Percentiles rank a stretch among this genome's conserved stretches.
These are phyloP conservation scores for Calidris pygmaea DNA, from an alignment of 2,113 vertebrate genomes.

Conservation along the genomic window DNA sequence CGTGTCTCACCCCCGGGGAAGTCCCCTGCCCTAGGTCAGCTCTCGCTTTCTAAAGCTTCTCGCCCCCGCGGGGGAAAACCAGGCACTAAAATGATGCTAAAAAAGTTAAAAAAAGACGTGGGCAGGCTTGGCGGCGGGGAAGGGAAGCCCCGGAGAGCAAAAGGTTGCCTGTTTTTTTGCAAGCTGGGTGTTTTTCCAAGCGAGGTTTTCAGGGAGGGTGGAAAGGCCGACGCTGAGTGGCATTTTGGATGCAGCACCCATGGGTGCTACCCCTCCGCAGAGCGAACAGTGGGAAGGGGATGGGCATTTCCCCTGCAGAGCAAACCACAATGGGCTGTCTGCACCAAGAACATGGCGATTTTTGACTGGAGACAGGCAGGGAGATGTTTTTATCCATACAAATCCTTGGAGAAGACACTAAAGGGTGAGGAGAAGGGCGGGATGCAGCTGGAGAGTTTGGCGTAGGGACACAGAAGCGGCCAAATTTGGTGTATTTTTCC, in stretches of 20 bases:
- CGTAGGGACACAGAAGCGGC: neutral
- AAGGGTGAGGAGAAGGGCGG: neutral
- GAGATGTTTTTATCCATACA: neutral
- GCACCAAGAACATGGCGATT: rapidly evolving
- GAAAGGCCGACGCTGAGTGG: neutral
- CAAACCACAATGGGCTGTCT: neutral
- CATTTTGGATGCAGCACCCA: neutral
- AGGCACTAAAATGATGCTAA: neutral
- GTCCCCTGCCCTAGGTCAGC: neutral
- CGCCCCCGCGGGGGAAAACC: neutral
- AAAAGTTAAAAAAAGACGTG: neutral
- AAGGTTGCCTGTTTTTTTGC: neutral
- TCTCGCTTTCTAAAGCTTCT: neutral
- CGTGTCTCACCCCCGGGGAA: neutral
- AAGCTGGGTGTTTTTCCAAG: neutral
- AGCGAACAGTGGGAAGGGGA: neutral
- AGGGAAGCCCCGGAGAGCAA: neutral
- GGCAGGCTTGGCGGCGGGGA: neutral
- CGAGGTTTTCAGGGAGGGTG: neutral
- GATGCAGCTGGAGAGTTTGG: neutral
- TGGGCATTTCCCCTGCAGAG: neutral
- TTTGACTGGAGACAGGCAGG: neutral
- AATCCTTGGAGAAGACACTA: neutral
- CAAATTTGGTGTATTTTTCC: neutral
- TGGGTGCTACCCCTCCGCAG: neutral